phyloP scores from a whole-genome alignment of 2,888 invertebrate species.

The Parnassius orleans region DNA sequence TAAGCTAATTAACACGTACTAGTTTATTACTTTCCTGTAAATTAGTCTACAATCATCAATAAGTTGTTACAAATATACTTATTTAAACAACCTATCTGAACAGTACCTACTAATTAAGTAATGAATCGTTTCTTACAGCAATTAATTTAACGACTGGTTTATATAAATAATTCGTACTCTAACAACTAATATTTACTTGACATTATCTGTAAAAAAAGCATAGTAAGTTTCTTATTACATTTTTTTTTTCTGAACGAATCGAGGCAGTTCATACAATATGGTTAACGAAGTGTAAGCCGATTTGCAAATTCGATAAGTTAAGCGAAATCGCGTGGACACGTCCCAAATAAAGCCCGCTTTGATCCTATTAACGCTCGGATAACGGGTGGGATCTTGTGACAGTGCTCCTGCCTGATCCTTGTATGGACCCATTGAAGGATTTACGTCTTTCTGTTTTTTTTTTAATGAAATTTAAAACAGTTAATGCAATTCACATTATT shows the following conservation, averaged over 20 bases:
- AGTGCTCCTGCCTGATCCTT: slow-evolving; percentile 57
- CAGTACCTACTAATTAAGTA: too few relatives aligned
- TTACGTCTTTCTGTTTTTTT: slow-evolving; percentile 34
- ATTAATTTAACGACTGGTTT: too few relatives aligned
- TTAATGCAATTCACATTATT: background rate
- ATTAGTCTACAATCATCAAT: slow-evolving; percentile 1
- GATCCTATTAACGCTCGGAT: slow-evolving; percentile 79
- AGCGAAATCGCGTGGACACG: slow-evolving; percentile 75
- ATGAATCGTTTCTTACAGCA: too few relatives aligned
- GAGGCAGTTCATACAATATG: slow-evolving; percentile 42
- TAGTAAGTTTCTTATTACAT: slow-evolving; percentile 8
- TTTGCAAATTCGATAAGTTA: slow-evolving; percentile 79
- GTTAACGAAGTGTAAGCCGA: slow-evolving; percentile 77
- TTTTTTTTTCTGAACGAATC: slow-evolving; percentile 29
- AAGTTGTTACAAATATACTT: background rate
- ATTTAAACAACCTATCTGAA: too few relatives aligned
- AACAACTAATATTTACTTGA: too few relatives aligned
- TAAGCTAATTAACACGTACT: background rate
- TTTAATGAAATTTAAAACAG: slow-evolving; percentile 12
- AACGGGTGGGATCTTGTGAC: slow-evolving; percentile 71
- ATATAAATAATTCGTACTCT: too few relatives aligned
- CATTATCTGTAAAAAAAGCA: background rate
- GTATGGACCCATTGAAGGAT: slow-evolving; percentile 47
- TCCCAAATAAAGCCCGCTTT: slow-evolving; percentile 75
- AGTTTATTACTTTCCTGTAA: background rate